Percentiles rank a stretch among this genome's conserved stretches.
Conservation (phyloP, 1,140 invertebrate species). For the Procambarus virginalis region DNA sequence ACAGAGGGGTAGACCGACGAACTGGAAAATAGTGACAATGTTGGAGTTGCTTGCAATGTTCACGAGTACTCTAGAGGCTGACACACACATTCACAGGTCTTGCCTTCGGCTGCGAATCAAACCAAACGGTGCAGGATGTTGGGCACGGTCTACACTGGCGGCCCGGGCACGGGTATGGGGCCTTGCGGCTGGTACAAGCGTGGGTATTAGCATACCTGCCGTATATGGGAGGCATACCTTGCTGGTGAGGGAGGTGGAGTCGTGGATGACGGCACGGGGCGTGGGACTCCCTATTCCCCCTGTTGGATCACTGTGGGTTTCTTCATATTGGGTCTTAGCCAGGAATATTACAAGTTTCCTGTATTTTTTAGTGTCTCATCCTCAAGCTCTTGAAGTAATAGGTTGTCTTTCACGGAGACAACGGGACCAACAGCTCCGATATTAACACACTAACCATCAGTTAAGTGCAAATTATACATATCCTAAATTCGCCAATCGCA, state of each 20-base stretch:
- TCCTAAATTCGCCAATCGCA: no score
- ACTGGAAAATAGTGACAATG: neutral
- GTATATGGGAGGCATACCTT: slow-evolving; percentile 41
- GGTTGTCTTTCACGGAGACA: no score
- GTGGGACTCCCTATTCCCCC: slow-evolving; percentile 2
- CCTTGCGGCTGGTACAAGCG: slow-evolving; percentile 19
- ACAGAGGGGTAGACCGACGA: neutral
- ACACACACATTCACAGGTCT: neutral
- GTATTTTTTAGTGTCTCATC: no score
- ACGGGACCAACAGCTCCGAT: no score
- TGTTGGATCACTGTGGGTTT: neutral
- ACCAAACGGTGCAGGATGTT: neutral
- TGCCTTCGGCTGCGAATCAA: slow-evolving; percentile 10
- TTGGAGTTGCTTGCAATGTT: neutral
- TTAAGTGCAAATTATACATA: no score
- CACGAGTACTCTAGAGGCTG: neutral
- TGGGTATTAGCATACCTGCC: slow-evolving; percentile 48
- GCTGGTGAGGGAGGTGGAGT: neutral
- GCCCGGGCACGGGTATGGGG: slow-evolving; percentile 22
- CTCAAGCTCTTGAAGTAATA: no score
- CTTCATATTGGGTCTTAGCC: no score
- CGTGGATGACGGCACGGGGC: slow-evolving; percentile 6
- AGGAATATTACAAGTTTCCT: no score
- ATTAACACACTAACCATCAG: no score
- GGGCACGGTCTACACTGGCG: slow-evolving; percentile 11